phyloP scores from a whole-genome alignment of 2,113 vertebrate genomes.

The Osmerus mordax region DNA sequence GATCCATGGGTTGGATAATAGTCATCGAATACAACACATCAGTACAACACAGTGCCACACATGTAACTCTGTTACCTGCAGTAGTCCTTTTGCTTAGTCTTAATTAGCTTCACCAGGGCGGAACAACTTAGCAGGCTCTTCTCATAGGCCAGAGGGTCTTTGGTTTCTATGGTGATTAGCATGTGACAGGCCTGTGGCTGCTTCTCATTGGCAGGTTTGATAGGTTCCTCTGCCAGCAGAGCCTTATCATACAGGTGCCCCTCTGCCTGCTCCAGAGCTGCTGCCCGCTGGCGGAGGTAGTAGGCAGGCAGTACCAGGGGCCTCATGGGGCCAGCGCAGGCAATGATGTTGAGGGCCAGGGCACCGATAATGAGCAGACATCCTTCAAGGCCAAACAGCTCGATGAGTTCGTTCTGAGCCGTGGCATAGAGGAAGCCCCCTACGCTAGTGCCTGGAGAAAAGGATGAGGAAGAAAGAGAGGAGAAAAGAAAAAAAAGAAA shows the following conservation, averaged over 20 bases:
- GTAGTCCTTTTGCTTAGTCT: conserved; percentile 78
- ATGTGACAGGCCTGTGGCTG: conserved; percentile 25
- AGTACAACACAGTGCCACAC: too few relatives aligned
- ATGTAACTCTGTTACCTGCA: conserved; percentile 61
- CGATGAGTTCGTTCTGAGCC: conserved; percentile 76
- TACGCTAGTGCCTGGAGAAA: conserved; percentile 77
- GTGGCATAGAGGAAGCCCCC: conserved; percentile 85
- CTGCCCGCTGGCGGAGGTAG: conserved; percentile 65
- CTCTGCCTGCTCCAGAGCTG: conserved; percentile 50
- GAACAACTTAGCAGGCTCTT: conserved; percentile 27
- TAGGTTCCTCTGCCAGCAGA: conserved; percentile 13
- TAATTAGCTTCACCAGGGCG: conserved; percentile 57
- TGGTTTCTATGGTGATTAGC: conserved; percentile 32
- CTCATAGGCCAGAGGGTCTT: conserved; percentile 22
- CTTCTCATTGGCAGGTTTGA: conserved; percentile 17
- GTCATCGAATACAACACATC: too few relatives aligned
- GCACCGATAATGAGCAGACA: conserved; percentile 83
- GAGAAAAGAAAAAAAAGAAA: not conserved
- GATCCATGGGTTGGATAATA: not conserved
- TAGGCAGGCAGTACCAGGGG: conserved; percentile 63
- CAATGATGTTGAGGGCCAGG: conserved; percentile 81
- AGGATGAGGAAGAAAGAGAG: not conserved
- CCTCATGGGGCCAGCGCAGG: conserved; percentile 84
- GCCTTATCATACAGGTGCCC: conserved; percentile 37
- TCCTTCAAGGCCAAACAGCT: conserved; percentile 80